These are phyloP conservation scores for Xylota sylvarum DNA, from an alignment of 2,888 invertebrate species.

Conservation along the genomic window DNA sequence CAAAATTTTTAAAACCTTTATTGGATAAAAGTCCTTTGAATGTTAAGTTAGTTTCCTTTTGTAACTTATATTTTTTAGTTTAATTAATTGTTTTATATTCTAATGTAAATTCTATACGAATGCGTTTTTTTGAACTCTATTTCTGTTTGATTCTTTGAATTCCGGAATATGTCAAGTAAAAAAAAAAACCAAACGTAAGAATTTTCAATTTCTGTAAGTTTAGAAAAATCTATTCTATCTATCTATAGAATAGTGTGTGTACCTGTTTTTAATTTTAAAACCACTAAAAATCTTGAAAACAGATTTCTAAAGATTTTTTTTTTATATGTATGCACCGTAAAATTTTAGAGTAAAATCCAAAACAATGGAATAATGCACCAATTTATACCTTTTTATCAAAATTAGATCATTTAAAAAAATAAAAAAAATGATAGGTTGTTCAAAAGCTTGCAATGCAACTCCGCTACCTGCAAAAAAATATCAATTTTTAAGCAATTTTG, in stretches of 20 bases:
- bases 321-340: slow-evolving; percentile 23
- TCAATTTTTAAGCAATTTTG: slow-evolving; percentile 1
- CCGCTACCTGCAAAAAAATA: not conserved
- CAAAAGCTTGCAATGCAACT: slow-evolving; percentile 49
- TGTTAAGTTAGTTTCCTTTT: slow-evolving; percentile 41
- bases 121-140: slow-evolving; percentile 40
- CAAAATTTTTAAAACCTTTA: slow-evolving; percentile 11
- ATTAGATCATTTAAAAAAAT: not conserved
- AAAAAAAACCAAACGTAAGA: slow-evolving; percentile 48
- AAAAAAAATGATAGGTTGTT: slow-evolving; percentile 28
- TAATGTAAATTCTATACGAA: slow-evolving; percentile 49
- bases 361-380: slow-evolving; percentile 51
- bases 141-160: slow-evolving; percentile 64
- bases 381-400: not conserved
- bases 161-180: slow-evolving; percentile 65
- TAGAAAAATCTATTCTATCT: slow-evolving; percentile 33
- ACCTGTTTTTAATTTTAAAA: slow-evolving; percentile 3
- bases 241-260: slow-evolving; percentile 50
- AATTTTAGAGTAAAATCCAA: slow-evolving; percentile 60
- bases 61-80: slow-evolving; percentile 2
- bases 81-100: slow-evolving; percentile 50
- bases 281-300: slow-evolving; percentile 56
- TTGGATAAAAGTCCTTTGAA: slow-evolving; percentile 25
- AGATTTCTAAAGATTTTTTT: slow-evolving; percentile 42
- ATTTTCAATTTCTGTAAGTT: slow-evolving; percentile 57